A percentile compares a stretch with the other conserved stretches of the same genome.
phyloP scores from a whole-genome alignment of 2,888 invertebrate species.

The Tuberolachnus salignus region DNA sequence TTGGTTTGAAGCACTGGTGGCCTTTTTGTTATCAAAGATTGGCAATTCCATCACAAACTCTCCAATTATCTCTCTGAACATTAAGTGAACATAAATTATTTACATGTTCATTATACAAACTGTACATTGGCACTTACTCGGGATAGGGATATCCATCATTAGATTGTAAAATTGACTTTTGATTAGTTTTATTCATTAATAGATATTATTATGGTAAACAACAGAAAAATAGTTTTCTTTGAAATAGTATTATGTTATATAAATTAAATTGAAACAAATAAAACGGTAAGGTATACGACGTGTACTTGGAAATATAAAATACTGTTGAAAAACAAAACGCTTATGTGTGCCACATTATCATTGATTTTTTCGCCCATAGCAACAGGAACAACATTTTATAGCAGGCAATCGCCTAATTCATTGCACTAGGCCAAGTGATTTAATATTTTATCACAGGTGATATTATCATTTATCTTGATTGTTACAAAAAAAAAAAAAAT shows the following conservation, averaged over 20 bases:
- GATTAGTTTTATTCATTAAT: conserved; percentile 3
- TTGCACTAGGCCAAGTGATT: neutral
- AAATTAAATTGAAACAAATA: neutral
- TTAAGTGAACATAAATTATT: neutral
- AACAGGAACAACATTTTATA: conserved; percentile 30
- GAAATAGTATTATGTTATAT: neutral
- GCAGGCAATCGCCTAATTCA: neutral
- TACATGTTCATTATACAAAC: neutral
- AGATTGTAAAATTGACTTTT: conserved; percentile 3
- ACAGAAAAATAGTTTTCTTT: neutral
- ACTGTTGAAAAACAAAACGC: conserved; percentile 12
- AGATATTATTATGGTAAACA: neutral
- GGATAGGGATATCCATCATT: neutral
- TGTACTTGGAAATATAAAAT: neutral
- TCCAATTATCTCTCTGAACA: conserved; percentile 20
- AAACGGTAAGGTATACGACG: neutral
- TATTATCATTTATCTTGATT: neutral
- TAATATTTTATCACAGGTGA: neutral
- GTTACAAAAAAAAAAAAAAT: no score
- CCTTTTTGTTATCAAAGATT: conserved; percentile 13
- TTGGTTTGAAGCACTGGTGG: neutral
- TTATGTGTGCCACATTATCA: conserved; percentile 1
- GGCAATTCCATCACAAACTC: conserved; percentile 22
- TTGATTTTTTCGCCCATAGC: conserved; percentile 44
- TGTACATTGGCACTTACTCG: conserved; percentile 8